Evolutionary conservation across 2,113 vertebrate genomes (phyloP).

Genomic region (Ia io): DNA sequence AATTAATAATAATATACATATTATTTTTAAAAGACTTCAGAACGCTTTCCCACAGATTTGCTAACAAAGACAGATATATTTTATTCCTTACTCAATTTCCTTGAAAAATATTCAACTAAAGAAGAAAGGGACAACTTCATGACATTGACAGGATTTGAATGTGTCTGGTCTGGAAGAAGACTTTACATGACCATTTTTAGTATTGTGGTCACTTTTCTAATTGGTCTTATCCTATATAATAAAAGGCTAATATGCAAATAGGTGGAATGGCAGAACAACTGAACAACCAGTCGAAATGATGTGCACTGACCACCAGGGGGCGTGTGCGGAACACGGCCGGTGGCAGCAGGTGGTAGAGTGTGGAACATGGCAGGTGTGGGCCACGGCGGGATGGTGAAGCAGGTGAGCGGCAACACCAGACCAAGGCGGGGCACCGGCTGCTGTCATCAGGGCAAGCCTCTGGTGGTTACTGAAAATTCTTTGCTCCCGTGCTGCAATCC

Average conservation of each 20-base stretch:
- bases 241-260: too few species aligned
- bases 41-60: background rate
- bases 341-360: too few species aligned
- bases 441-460: too few species aligned
- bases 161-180: background rate
- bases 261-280: too few species aligned
- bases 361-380: too few species aligned
- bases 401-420: too few species aligned
- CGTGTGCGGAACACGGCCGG: rapidly evolving
- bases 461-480: too few species aligned
- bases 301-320: too few species aligned
- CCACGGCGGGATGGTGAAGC: too few species aligned
- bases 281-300: too few species aligned
- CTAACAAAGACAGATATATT: background rate
- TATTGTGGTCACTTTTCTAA: background rate
- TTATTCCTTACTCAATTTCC: background rate
- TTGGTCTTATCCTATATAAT: background rate
- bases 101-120: background rate
- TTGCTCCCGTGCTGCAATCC: too few species aligned
- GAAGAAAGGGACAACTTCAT: background rate
- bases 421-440: too few species aligned
- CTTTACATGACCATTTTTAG: background rate
- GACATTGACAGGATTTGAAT: background rate
- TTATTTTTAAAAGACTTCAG: background rate
- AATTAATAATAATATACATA: background rate